phyloP scores from a whole-genome alignment of 2,113 vertebrate genomes.

The Turdus rufiventris region DNA sequence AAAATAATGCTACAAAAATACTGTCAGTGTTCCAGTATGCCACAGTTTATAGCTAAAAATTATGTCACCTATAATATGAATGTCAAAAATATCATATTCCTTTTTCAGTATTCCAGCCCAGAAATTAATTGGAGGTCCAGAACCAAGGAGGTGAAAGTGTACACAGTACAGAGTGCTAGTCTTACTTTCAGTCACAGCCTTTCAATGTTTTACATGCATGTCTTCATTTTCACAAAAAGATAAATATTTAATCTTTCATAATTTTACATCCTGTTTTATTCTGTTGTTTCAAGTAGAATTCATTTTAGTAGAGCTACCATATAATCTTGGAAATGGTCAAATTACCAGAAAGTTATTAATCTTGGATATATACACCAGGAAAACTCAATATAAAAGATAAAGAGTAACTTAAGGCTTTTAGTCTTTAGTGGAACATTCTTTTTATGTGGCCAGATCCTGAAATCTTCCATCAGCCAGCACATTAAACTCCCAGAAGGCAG shows the following conservation, averaged over 20 bases:
- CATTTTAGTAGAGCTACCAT: background rate
- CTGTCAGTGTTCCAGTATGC: background rate
- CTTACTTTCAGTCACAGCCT: background rate
- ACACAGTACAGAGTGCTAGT: background rate
- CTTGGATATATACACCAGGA: constrained; percentile 62
- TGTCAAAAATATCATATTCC: background rate
- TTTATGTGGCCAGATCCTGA: constrained; percentile 59
- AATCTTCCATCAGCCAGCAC: constrained; percentile 19
- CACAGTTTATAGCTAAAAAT: background rate
- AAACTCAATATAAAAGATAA: constrained; percentile 79
- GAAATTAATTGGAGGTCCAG: background rate
- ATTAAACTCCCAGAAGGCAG: constrained; percentile 54
- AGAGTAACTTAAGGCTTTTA: constrained; percentile 75
- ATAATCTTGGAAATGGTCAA: constrained; percentile 32
- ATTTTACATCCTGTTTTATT: background rate
- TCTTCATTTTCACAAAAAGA: background rate
- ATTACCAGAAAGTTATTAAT: constrained; percentile 71
- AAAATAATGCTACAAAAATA: background rate
- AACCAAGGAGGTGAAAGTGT: background rate
- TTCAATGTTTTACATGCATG: background rate
- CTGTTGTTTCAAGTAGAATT: background rate
- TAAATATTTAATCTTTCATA: background rate
- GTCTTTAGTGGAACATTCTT: constrained; percentile 69
- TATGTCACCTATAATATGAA: background rate
- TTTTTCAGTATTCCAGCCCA: background rate